These are phyloP conservation scores for Monopis laevigella DNA, from an alignment of 2,888 invertebrate species.

Conservation along the genomic window DNA sequence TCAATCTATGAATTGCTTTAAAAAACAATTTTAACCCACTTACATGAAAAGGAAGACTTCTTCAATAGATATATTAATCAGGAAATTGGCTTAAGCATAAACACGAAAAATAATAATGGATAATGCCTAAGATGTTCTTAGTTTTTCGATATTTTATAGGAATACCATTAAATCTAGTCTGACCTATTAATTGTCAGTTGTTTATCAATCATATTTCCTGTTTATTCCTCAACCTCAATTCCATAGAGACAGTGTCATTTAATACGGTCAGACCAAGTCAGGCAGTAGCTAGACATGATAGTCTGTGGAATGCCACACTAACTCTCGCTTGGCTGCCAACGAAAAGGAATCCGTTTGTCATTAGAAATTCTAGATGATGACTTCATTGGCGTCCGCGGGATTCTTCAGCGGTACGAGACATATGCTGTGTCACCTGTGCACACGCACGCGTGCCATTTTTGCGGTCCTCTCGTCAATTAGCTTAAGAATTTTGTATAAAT, in stretches of 20 bases:
- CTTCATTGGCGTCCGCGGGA: slow-evolving; percentile 52
- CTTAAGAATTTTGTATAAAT: slow-evolving; percentile 24
- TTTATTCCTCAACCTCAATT: too few species aligned
- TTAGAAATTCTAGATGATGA: slow-evolving; percentile 58
- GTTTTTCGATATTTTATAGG: too few species aligned
- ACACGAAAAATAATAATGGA: too few species aligned
- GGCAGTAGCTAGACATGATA: not conserved
- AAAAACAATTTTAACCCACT: too few species aligned
- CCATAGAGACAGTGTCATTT: not conserved
- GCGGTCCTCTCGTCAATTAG: slow-evolving; percentile 20
- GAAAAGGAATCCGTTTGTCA: slow-evolving; percentile 58
- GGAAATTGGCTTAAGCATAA: too few species aligned
- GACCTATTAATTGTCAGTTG: too few species aligned
- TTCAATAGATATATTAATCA: too few species aligned
- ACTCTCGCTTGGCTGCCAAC: slow-evolving; percentile 58
- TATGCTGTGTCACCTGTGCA: slow-evolving; percentile 29
- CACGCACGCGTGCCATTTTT: slow-evolving; percentile 28
- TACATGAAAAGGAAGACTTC: too few species aligned
- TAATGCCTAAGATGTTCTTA: too few species aligned
- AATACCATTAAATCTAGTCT: too few species aligned
- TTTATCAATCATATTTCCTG: too few species aligned
- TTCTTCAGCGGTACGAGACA: slow-evolving; percentile 32
- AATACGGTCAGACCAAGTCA: not conserved
- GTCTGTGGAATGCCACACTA: not conserved
- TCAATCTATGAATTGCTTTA: too few species aligned